Percentiles rank a stretch among this genome's conserved stretches.
phyloP scores from a whole-genome alignment of 2,113 vertebrate species.

The Epinephelus cyanopodus region DNA sequence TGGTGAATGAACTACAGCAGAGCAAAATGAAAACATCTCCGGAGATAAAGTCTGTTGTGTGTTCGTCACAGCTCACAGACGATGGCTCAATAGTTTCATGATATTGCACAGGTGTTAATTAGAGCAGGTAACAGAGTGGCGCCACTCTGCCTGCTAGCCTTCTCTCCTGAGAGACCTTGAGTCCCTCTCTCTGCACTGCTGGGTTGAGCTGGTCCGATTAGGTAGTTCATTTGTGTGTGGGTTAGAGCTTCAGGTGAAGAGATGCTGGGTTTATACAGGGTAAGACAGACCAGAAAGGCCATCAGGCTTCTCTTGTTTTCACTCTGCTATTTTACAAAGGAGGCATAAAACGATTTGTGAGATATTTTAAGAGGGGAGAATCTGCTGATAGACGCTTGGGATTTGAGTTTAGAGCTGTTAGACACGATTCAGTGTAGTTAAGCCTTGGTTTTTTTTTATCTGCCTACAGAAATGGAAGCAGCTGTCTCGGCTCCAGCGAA shows the following conservation, averaged over 20 bases:
- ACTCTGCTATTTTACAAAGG: constrained; percentile 22
- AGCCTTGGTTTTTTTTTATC: constrained; percentile 41
- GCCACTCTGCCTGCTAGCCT: constrained; percentile 17
- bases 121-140: constrained; percentile 39
- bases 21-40: constrained; percentile 22
- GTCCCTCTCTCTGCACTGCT: constrained; percentile 31
- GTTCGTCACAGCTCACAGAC: constrained; percentile 5
- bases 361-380: not conserved
- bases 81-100: constrained; percentile 62
- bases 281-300: not conserved
- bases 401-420: constrained; percentile 21
- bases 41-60: constrained; percentile 20
- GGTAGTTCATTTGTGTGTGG: constrained; percentile 22
- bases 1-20: not conserved
- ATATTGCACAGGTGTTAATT: constrained; percentile 72
- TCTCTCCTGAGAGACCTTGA: constrained; percentile 20
- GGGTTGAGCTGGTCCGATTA: not conserved
- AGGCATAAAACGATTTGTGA: not conserved
- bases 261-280: constrained; percentile 42
- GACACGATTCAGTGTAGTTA: not conserved
- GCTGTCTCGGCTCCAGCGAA: constrained; percentile 93
- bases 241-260: constrained; percentile 17
- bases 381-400: not conserved
- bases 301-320: not conserved
- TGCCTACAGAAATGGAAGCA: constrained; percentile 95